These are phyloP conservation scores for Laspeyria flexula DNA, from an alignment of 2,888 invertebrate genomes.

Conservation along the genomic window DNA sequence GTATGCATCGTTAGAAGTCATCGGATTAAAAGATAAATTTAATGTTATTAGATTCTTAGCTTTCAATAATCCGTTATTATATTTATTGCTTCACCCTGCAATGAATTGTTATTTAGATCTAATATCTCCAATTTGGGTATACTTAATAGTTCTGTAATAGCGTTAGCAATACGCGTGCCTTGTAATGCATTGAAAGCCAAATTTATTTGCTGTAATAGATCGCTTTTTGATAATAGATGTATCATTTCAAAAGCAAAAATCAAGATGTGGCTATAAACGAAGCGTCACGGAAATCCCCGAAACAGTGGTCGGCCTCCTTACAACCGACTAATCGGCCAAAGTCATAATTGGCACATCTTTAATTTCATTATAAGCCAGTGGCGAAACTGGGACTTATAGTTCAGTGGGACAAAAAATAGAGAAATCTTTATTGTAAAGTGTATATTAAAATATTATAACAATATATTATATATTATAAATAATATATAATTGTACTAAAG, in stretches of 20 bases:
- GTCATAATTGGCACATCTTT: no score
- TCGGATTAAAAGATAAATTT: conserved; percentile 57
- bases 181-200: conserved; percentile 54
- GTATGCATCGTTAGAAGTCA: conserved; percentile 47
- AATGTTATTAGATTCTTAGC: conserved; percentile 51
- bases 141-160: conserved; percentile 41
- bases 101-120: conserved; percentile 54
- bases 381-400: no score
- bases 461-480: no score
- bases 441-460: no score
- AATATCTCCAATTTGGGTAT: conserved; percentile 45
- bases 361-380: no score
- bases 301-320: no score
- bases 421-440: no score
- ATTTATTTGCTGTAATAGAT: conserved; percentile 49
- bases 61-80: conserved; percentile 42
- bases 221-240: conserved; percentile 38
- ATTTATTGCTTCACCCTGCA: conserved; percentile 43
- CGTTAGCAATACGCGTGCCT: conserved; percentile 46
- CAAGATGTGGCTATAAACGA: no score
- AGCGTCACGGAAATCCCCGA: no score
- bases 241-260: conserved; percentile 56
- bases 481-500: no score
- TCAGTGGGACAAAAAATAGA: no score
- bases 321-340: no score